Conservation (phyloP, 2,888 invertebrate genomes). For the Gortyna flavago region DNA sequence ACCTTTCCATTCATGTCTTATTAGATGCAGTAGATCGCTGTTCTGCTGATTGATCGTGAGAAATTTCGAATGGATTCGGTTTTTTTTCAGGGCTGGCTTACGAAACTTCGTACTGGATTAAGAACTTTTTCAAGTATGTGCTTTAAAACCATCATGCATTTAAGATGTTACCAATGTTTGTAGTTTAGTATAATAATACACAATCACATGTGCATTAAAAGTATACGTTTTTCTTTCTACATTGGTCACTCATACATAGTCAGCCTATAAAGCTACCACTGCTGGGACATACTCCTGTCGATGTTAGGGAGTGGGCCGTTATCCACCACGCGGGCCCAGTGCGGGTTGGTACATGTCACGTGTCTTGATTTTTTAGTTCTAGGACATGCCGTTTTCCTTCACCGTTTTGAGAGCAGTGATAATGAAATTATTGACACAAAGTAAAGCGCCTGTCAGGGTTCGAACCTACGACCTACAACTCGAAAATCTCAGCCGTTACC, state of each 20-base stretch:
- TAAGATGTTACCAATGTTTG: not conserved
- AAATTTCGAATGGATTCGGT: conserved; percentile 19
- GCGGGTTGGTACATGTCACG: not conserved
- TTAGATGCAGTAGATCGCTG: conserved; percentile 29
- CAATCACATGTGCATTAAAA: not conserved
- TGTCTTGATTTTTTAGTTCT: not conserved
- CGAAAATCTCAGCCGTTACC: too few species aligned
- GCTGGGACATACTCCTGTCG: not conserved
- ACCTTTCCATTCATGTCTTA: conserved; percentile 46
- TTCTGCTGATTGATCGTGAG: conserved; percentile 50
- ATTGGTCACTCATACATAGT: not conserved
- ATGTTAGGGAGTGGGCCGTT: not conserved
- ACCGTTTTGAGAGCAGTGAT: too few species aligned
- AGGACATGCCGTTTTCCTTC: too few species aligned
- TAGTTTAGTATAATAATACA: not conserved
- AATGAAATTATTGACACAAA: too few species aligned
- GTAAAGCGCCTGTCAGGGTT: too few species aligned
- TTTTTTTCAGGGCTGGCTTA: conserved; percentile 2
- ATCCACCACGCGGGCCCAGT: not conserved
- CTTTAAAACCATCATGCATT: not conserved
- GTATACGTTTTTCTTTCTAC: too few species aligned
- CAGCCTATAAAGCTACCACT: too few species aligned
- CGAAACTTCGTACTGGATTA: not conserved
- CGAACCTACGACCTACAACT: too few species aligned
- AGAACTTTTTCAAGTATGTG: too few species aligned